phyloP scores from a whole-genome alignment of 2,113 vertebrate species.

The Misgurnus anguillicaudatus region DNA sequence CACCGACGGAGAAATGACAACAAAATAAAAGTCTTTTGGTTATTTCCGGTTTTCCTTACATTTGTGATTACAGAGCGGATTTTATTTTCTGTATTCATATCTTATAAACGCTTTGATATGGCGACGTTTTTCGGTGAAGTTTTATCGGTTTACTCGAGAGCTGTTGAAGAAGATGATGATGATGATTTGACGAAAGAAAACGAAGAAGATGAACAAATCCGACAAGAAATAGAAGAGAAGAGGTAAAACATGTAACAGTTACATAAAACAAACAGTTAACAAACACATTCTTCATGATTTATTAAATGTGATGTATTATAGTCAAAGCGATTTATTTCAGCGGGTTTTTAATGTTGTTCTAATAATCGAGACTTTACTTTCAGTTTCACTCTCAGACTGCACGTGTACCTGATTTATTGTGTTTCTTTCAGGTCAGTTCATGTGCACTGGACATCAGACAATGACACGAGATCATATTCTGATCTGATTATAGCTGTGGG shows the following conservation, averaged over 20 bases:
- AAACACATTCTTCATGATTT: neutral
- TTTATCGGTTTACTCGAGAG: slow-evolving; percentile 73
- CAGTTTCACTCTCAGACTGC: slow-evolving; percentile 16
- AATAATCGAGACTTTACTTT: neutral
- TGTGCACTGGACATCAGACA: slow-evolving; percentile 54
- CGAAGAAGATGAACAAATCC: slow-evolving; percentile 75
- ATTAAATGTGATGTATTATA: neutral
- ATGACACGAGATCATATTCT: slow-evolving; percentile 58
- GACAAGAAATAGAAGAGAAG: slow-evolving; percentile 68
- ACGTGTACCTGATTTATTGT: neutral
- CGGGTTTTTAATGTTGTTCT: too few relatives aligned
- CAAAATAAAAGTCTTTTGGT: neutral
- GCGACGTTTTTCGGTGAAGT: slow-evolving; percentile 80
- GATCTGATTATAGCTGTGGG: slow-evolving; percentile 73
- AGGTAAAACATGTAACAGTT: slow-evolving; percentile 38
- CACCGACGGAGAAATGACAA: neutral
- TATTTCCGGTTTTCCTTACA: neutral
- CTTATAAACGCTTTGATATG: slow-evolving; percentile 55
- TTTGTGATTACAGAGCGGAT: neutral
- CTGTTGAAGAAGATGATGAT: slow-evolving; percentile 75
- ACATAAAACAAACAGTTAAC: too few relatives aligned
- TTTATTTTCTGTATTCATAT: neutral
- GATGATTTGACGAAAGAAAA: slow-evolving; percentile 65
- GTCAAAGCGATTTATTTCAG: too few relatives aligned
- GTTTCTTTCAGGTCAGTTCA: slow-evolving; percentile 59